Evolutionary conservation across 2,797 vertebrate genomes (phyloP), one percentile per base, ranked within the genome.

Genomic region (Mareca penelope): DNA sequence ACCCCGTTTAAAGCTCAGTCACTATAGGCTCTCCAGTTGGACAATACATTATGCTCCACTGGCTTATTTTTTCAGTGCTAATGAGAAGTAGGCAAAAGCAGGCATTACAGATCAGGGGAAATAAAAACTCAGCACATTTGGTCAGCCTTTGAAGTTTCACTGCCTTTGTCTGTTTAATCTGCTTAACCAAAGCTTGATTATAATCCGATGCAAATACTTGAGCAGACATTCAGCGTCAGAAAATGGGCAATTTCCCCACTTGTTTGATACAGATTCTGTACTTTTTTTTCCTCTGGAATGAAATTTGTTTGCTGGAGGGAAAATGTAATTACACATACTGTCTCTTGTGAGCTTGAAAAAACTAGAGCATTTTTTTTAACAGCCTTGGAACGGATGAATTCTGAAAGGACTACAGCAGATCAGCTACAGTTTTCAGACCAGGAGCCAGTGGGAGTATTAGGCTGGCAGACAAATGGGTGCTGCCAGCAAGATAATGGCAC

Each of bases 111-210:
- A 78, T 40, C 17, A 8, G 65, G 61, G 57, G 69, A 96, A 94
- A 87, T 83, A 85, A 94, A 88, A 95, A 88, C 89, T 91, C 83
- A 73, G 80, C 94, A 94, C 50, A 76, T 94, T 94, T 61, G 31
- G 73, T 52, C 53, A 76, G 88, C 65, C 89, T 96, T 94, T 89
- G 81, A 97, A 95, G 96, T 95, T 97, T 97, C 85, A 73, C 77
- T 77, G 83, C 95, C 94, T 96, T 97, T 95, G 95, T 96, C 96
- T 96, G 63, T 97, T 87, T 96, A 98, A 98, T 98, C 98, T 98
- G 96, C 97, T 98, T 98, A 98, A 56, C 19, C 59, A 85, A 95
- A 95, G 95, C 84, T 89, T 81, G 70, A 48, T 91, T 78, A 92
- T 97, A 98, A 98, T 97, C 96, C 95, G 52, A 60, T 57, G 78